phyloP scores from a whole-genome alignment of 2,888 invertebrate species.

The Acheta domesticus region DNA sequence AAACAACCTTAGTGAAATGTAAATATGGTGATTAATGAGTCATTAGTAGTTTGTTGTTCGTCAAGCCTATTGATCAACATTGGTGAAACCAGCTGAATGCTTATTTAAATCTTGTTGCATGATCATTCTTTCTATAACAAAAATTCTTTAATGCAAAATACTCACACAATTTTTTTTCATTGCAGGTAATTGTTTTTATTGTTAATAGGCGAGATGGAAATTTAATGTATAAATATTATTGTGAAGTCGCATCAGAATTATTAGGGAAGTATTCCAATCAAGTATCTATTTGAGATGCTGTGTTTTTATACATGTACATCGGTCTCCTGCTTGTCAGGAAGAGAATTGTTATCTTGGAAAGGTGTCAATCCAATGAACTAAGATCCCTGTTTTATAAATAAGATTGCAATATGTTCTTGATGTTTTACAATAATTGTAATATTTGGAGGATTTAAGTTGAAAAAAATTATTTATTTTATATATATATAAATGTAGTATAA shows the following conservation, averaged over 20 bases:
- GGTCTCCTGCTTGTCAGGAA: neutral
- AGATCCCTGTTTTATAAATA: neutral
- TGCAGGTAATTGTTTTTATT: conserved; percentile 18
- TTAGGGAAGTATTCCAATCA: neutral
- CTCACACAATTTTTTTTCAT: neutral
- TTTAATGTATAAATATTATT: conserved; percentile 2
- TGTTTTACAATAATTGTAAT: conserved; percentile 18
- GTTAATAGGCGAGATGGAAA: neutral
- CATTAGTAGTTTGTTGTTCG: no score
- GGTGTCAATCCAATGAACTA: neutral
- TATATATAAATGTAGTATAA: conserved; percentile 4
- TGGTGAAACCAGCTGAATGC: no score
- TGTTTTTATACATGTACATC: conserved; percentile 1
- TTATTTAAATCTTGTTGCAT: no score
- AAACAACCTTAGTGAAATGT: no score
- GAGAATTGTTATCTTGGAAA: neutral
- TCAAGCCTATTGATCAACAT: no score
- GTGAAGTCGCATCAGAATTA: neutral
- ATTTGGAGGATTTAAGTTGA: conserved; percentile 18
- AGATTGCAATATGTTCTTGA: conserved; percentile 10
- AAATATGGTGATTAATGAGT: no score
- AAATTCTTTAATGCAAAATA: no score
- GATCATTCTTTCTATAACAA: no score
- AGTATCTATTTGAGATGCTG: neutral
- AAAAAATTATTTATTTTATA: conserved; percentile 12